These are phyloP conservation scores for Pharmacophagus antenor DNA, from an alignment of 2,888 invertebrate species.

Conservation along the genomic window DNA sequence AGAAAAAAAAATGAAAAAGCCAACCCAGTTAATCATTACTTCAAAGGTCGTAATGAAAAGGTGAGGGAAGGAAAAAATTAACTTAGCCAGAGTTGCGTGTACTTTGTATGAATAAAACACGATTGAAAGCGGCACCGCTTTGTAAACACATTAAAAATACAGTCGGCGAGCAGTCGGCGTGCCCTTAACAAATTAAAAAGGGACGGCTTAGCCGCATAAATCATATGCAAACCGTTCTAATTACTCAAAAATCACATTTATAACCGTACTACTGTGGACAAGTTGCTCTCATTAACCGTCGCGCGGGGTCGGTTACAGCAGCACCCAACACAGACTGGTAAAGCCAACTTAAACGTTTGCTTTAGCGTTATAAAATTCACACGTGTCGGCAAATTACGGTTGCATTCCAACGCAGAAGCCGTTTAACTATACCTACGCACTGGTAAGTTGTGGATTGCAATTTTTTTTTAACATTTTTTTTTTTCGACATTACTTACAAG, in stretches of 20 bases:
- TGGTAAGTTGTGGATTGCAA: too few relatives aligned
- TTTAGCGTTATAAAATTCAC: constrained; percentile 48
- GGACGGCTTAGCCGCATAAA: constrained; percentile 52
- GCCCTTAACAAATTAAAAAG: constrained; percentile 58
- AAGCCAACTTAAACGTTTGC: constrained; percentile 46
- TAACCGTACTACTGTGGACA: constrained; percentile 54
- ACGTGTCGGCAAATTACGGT: constrained; percentile 42
- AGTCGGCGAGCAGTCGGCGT: constrained; percentile 36
- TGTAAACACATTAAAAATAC: constrained; percentile 41
- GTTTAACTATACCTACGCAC: not conserved
- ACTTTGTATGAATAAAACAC: constrained; percentile 32
- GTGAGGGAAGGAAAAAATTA: constrained; percentile 17
- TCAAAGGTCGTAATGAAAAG: constrained; percentile 18
- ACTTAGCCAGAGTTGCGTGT: constrained; percentile 20
- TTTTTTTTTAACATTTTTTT: too few relatives aligned
- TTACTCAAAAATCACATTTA: constrained; percentile 68
- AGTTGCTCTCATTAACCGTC: constrained; percentile 59
- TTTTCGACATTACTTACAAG: too few relatives aligned
- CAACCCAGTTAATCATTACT: constrained; percentile 15
- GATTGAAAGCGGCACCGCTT: constrained; percentile 50
- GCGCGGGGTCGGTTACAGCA: constrained; percentile 35
- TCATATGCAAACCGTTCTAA: constrained; percentile 63
- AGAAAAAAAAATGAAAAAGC: too few relatives aligned
- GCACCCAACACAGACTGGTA: constrained; percentile 46
- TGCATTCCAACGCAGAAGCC: constrained; percentile 8